These are phyloP conservation scores for Hoplodrina blanda DNA, from an alignment of 2,888 invertebrate species.

Conservation along the genomic window DNA sequence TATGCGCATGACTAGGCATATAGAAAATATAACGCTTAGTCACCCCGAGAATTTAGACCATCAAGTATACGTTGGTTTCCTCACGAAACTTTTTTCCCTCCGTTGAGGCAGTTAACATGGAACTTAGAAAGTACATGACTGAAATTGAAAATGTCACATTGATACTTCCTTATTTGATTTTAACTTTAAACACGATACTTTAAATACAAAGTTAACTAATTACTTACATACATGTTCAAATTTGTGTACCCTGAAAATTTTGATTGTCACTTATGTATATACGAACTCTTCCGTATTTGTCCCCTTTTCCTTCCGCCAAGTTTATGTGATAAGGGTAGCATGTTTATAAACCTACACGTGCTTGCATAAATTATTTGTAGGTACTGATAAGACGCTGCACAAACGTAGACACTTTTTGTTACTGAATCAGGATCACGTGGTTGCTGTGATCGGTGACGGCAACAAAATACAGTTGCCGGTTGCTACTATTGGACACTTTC, in stretches of 20 bases:
- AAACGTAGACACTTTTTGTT: too few relatives aligned
- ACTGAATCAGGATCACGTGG: too few relatives aligned
- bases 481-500: too few relatives aligned
- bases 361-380: not conserved
- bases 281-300: conserved; percentile 5
- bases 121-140: not conserved
- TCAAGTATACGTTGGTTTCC: not conserved
- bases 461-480: too few relatives aligned
- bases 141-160: not conserved
- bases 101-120: not conserved
- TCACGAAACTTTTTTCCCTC: not conserved
- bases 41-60: too few relatives aligned
- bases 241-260: not conserved
- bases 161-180: conserved; percentile 4
- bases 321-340: conserved; percentile 5
- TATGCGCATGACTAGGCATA: too few relatives aligned
- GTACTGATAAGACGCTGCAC: not conserved
- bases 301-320: not conserved
- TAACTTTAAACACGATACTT: not conserved
- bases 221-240: conserved; percentile 23
- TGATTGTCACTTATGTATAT: not conserved
- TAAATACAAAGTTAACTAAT: conserved; percentile 34
- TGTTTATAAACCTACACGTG: conserved; percentile 9
- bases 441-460: too few relatives aligned
- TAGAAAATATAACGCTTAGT: too few relatives aligned